Evolutionary conservation across 1,140 invertebrate genomes (phyloP).

Genomic region (Drosophila elegans): DNA sequence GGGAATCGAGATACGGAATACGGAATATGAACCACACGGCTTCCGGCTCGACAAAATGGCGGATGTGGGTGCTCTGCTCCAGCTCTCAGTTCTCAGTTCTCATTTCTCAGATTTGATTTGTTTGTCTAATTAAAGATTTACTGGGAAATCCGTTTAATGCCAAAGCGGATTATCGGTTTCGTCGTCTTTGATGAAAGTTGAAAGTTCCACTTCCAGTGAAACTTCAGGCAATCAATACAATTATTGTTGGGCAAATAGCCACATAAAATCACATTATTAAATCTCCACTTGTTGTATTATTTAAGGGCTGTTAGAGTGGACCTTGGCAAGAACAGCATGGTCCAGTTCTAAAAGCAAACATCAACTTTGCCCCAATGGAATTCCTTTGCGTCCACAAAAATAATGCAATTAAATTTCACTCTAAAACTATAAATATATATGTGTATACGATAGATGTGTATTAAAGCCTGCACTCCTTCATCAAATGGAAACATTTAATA

Average conservation of each 20-base stretch:
- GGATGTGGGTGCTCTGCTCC: background rate
- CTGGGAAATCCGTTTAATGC: conserved; percentile 1
- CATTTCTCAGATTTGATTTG: conserved; percentile 7
- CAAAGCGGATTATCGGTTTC: background rate
- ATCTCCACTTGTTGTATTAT: background rate
- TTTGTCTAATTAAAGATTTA: conserved; percentile 36
- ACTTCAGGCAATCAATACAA: conserved; percentile 10
- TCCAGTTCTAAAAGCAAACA: no score
- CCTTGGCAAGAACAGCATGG: no score
- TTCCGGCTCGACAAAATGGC: conserved; percentile 3
- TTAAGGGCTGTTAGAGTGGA: background rate
- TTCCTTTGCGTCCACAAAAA: no score
- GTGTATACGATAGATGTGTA: background rate
- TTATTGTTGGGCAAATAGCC: conserved; percentile 14
- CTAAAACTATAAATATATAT: background rate
- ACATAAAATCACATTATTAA: conserved; percentile 1
- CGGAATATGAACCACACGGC: conserved; percentile 3
- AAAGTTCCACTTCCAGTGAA: conserved; percentile 9
- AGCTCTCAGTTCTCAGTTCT: no score
- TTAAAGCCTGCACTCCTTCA: conserved; percentile 8
- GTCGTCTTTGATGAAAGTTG: background rate
- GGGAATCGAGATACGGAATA: background rate
- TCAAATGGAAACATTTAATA: conserved; percentile 14
- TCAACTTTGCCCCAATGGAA: background rate
- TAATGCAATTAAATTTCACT: conserved; percentile 8